Conservation (phyloP, 2,113 vertebrate genomes). For the Eudyptes chrysolophus region DNA sequence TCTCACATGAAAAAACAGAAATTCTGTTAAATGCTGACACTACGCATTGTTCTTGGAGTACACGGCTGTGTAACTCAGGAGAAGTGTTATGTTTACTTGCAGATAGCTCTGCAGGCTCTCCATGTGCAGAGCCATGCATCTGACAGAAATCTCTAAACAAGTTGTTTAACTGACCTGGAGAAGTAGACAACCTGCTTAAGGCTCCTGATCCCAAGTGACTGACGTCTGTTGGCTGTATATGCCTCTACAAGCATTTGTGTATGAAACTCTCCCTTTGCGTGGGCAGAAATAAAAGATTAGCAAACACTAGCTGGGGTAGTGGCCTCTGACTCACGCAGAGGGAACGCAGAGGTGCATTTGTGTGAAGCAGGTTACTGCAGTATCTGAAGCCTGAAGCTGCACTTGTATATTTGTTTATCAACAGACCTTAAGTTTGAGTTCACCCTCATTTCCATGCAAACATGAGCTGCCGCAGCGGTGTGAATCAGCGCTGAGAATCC, state of each 20-base stretch:
- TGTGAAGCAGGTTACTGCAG: not conserved
- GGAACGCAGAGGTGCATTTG: not conserved
- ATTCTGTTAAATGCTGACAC: not conserved
- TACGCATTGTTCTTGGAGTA: not conserved
- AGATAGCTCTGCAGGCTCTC: not conserved
- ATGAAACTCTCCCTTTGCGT: not conserved
- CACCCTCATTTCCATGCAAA: not conserved
- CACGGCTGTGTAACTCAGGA: not conserved
- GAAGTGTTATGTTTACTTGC: fast-evolving
- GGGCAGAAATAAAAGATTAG: not conserved
- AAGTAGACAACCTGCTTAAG: not conserved
- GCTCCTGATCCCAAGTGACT: not conserved
- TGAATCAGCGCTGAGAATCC: not conserved
- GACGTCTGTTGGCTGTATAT: not conserved
- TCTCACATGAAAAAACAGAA: not conserved
- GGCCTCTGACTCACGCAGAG: not conserved
- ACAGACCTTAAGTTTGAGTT: not conserved
- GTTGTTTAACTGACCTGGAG: not conserved
- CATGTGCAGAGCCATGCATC: not conserved
- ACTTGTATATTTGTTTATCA: not conserved
- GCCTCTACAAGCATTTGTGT: not conserved
- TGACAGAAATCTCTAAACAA: not conserved
- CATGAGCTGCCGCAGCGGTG: fast-evolving
- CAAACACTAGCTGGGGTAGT: not conserved
- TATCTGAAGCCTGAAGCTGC: not conserved